phyloP scores from a whole-genome alignment of 37 sponge, comb jelly and placozoan genomes.

The Ianthella basta region DNA sequence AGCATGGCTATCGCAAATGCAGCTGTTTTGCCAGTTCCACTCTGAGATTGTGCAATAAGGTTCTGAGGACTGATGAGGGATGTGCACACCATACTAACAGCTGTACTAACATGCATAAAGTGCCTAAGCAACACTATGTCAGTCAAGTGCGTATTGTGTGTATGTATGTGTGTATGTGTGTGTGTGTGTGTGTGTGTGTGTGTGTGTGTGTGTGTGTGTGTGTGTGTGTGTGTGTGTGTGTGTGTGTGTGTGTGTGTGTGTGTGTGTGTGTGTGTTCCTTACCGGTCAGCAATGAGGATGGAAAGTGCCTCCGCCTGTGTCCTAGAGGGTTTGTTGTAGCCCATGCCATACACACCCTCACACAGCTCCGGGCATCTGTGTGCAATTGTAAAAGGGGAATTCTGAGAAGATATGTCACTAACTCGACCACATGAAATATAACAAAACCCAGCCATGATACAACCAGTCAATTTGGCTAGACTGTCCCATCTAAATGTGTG shows the following conservation, averaged over 20 bases:
- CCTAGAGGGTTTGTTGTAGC: constrained; percentile 92
- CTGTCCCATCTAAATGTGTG: too few relatives aligned
- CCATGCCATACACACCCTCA: constrained; percentile 94
- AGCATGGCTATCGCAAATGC: constrained; percentile 94
- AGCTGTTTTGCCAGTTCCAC: constrained; percentile 98
- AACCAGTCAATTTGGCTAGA: too few relatives aligned
- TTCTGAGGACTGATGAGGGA: constrained; percentile 64
- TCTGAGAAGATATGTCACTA: neutral
- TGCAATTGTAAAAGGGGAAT: neutral
- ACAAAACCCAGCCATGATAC: too few relatives aligned
- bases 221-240: too few relatives aligned
- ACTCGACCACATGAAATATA: neutral
- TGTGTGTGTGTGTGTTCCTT: constrained; percentile 26
- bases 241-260: too few relatives aligned
- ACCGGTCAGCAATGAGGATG: constrained; percentile 88
- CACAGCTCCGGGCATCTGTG: constrained; percentile 79
- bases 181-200: neutral
- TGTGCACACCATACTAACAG: too few relatives aligned
- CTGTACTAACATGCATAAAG: too few relatives aligned
- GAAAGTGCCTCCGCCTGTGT: constrained; percentile 97
- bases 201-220: too few relatives aligned
- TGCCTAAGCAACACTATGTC: neutral
- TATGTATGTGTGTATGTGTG: too few relatives aligned
- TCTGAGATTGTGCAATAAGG: constrained; percentile 95
- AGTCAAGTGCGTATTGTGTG: too few relatives aligned